phyloP scores from a whole-genome alignment of 2,888 invertebrate genomes.

The Muscina levida region DNA sequence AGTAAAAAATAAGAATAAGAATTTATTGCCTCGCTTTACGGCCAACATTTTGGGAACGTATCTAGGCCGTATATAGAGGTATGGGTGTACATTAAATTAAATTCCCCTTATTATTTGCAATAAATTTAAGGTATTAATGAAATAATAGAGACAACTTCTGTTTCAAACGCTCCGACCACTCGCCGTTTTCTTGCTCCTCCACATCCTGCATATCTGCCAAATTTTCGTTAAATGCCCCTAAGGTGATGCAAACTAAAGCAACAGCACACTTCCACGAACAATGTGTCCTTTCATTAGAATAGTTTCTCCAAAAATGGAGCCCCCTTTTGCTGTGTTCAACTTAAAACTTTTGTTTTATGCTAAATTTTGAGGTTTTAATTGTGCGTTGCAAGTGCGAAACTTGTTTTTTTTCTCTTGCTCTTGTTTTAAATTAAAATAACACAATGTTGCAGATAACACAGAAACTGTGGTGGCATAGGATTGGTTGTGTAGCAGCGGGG shows the following conservation, averaged over 20 bases:
- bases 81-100: too few species aligned
- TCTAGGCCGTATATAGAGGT: too few species aligned
- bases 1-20: too few species aligned
- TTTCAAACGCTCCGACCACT: too few species aligned
- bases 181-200: too few species aligned
- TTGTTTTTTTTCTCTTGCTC: slow-evolving; percentile 6
- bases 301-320: background rate
- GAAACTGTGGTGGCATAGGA: slow-evolving; percentile 1
- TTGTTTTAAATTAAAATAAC: slow-evolving; percentile 43
- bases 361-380: slow-evolving; percentile 67
- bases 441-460: slow-evolving; percentile 3
- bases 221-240: slow-evolving; percentile 59
- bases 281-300: background rate
- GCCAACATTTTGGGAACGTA: too few species aligned
- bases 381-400: slow-evolving; percentile 62
- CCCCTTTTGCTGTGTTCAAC: slow-evolving; percentile 26
- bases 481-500: too few species aligned
- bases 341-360: slow-evolving; percentile 49
- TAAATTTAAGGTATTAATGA: too few species aligned
- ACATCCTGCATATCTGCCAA: too few species aligned
- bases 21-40: too few species aligned
- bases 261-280: background rate
- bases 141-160: too few species aligned
- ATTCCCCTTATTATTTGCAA: too few species aligned
- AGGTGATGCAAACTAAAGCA: slow-evolving; percentile 57